Percentiles rank a stretch among this genome's conserved stretches.
These are phyloP conservation scores for Styela plicata DNA, from an alignment of 23 tunicate species.

Conservation along the genomic window DNA sequence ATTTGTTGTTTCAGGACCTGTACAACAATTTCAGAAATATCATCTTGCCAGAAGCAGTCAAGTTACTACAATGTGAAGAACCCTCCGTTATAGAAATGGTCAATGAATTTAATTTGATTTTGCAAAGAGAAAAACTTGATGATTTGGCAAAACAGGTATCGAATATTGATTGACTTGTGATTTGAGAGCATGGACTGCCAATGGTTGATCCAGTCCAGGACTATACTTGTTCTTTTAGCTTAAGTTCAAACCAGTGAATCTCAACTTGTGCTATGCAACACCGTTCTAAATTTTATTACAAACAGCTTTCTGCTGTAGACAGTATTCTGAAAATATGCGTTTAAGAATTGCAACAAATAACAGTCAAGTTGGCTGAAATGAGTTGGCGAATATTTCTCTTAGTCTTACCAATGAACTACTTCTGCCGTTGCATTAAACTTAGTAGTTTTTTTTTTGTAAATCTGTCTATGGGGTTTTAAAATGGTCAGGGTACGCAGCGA, in stretches of 20 bases:
- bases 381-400: too few relatives aligned
- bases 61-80: conserved; percentile 81
- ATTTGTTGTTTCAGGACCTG: conserved; percentile 53
- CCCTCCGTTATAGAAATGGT: conserved; percentile 79
- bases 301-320: too few relatives aligned
- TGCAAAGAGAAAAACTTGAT: conserved; percentile 74
- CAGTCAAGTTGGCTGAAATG: too few relatives aligned
- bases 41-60: conserved; percentile 88
- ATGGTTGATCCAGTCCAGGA: not conserved
- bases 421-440: too few relatives aligned
- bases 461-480: too few relatives aligned
- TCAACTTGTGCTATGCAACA: not conserved
- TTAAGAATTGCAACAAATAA: too few relatives aligned
- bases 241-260: not conserved
- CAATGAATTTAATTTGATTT: conserved; percentile 41
- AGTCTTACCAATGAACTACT: too few relatives aligned
- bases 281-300: too few relatives aligned
- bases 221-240: not conserved
- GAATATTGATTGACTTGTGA: too few relatives aligned
- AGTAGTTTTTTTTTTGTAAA: too few relatives aligned
- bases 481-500: too few relatives aligned
- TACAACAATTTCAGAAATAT: conserved; percentile 88
- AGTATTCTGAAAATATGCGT: too few relatives aligned
- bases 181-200: not conserved
- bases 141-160: conserved; percentile 79